Percentiles rank a stretch among this genome's conserved stretches.
Evolutionary conservation across 2,797 vertebrate species (phyloP).

Genomic region (Falco peregrinus): DNA sequence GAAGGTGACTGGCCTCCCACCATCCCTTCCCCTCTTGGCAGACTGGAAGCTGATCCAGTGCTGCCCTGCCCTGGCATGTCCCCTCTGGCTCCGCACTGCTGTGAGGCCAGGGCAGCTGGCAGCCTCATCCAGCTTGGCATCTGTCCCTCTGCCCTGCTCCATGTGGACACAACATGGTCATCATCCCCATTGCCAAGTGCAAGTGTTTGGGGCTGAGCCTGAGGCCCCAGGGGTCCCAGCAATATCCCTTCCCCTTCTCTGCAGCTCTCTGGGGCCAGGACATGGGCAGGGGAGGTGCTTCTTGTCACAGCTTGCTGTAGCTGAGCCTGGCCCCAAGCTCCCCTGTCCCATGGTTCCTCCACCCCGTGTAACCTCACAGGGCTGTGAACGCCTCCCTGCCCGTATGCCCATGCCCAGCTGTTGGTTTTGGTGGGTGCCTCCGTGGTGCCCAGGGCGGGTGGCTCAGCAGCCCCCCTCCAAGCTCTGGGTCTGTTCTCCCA

Average conservation of each 20-base stretch:
- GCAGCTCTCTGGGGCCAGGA: neutral
- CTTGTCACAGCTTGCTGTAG: neutral
- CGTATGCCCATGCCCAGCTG: accelerated
- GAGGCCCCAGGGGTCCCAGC: neutral
- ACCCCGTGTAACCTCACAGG: accelerated
- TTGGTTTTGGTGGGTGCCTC: neutral
- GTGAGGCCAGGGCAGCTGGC: neutral
- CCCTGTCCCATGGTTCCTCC: neutral
- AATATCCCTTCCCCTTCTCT: neutral
- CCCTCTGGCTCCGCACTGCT: neutral
- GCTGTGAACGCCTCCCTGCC: neutral
- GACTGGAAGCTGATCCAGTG: neutral
- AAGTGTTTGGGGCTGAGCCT: neutral
- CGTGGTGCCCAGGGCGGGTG: no score
- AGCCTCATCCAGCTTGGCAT: neutral
- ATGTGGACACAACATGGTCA: accelerated
- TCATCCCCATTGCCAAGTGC: neutral
- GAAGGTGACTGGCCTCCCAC: accelerated
- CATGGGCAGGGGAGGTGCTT: accelerated
- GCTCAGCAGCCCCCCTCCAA: neutral
- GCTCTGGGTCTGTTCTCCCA: neutral
- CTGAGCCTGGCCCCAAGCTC: neutral
- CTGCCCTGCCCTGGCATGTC: neutral
- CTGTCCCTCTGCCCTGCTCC: neutral
- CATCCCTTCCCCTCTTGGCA: neutral